Percentiles rank a stretch among this genome's conserved stretches.
Evolutionary conservation across 2,113 vertebrate species (phyloP).

Genomic region (Athene cunicularia): DNA sequence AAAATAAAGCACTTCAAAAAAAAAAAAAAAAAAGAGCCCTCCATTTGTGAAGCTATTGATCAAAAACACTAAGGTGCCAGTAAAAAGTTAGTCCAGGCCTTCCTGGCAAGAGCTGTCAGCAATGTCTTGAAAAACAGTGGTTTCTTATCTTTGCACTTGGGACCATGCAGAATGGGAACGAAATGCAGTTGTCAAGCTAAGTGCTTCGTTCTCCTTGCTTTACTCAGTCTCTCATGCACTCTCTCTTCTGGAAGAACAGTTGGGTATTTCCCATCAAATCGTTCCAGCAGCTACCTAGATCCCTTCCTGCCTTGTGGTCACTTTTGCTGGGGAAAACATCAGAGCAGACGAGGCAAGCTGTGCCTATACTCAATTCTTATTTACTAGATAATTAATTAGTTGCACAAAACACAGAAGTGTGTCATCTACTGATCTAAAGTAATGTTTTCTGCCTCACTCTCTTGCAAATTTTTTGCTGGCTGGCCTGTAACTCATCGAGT

Average conservation of each 20-base stretch:
- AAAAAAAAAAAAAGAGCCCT: too few species aligned
- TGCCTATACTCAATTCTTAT: not conserved
- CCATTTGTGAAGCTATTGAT: slow-evolving; percentile 39
- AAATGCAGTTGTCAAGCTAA: not conserved
- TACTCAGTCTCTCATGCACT: not conserved
- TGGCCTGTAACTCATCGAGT: not conserved
- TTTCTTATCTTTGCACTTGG: not conserved
- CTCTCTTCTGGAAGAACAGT: not conserved
- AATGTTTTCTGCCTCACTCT: not conserved
- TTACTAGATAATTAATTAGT: not conserved
- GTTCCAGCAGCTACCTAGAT: not conserved
- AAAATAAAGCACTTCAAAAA: not conserved
- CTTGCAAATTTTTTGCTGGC: not conserved
- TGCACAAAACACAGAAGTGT: not conserved
- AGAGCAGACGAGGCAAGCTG: not conserved
- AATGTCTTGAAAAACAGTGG: not conserved
- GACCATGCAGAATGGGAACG: not conserved
- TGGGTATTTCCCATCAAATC: not conserved
- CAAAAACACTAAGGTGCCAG: slow-evolving; percentile 41
- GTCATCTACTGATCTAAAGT: not conserved
- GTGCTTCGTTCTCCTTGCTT: not conserved
- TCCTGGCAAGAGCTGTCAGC: slow-evolving; percentile 28
- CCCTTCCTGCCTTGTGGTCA: not conserved
- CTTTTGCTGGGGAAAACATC: not conserved
- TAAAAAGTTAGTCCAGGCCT: slow-evolving; percentile 26